Evolutionary conservation across 30 jellyfish, hydroid and myxozoan genomes (phyloP).

Genomic region (Turritopsis dohrnii): DNA sequence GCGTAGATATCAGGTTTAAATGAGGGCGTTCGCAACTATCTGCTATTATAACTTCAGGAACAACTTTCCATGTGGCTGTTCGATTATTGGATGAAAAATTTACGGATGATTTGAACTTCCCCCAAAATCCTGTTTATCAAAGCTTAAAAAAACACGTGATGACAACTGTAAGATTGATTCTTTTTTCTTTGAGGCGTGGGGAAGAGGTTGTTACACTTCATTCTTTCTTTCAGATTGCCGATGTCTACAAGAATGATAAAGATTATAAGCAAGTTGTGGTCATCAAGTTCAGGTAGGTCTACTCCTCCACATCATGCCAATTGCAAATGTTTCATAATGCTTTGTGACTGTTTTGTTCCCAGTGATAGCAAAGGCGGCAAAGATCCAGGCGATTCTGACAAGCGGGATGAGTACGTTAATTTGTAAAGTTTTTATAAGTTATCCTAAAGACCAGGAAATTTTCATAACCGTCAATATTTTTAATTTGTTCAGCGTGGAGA

Average conservation of each 20-base stretch:
- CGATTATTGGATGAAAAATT: conserved; percentile 50
- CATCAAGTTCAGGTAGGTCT: conserved; percentile 58
- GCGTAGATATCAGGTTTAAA: background rate
- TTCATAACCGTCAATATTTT: too few relatives aligned
- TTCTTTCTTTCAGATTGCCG: conserved; percentile 40
- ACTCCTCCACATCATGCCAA: too few relatives aligned
- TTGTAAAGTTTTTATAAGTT: too few relatives aligned
- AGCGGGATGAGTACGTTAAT: conserved; percentile 50
- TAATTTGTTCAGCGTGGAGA: background rate
- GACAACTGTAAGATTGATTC: conserved; percentile 12
- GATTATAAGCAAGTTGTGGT: conserved; percentile 67
- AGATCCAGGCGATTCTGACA: conserved; percentile 21
- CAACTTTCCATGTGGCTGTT: conserved; percentile 78
- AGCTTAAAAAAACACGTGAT: conserved; percentile 29
- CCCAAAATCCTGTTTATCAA: conserved; percentile 58
- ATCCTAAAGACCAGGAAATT: too few relatives aligned
- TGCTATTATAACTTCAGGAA: conserved; percentile 36
- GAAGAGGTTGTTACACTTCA: background rate
- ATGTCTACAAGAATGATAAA: conserved; percentile 40
- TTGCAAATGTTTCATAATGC: too few relatives aligned
- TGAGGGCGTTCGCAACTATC: background rate
- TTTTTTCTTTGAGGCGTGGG: background rate
- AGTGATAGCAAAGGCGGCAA: background rate
- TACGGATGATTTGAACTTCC: conserved; percentile 59
- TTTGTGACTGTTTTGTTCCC: background rate